Conservation (phyloP, 1,140 invertebrate species). For the Coenobita brevimanus region DNA sequence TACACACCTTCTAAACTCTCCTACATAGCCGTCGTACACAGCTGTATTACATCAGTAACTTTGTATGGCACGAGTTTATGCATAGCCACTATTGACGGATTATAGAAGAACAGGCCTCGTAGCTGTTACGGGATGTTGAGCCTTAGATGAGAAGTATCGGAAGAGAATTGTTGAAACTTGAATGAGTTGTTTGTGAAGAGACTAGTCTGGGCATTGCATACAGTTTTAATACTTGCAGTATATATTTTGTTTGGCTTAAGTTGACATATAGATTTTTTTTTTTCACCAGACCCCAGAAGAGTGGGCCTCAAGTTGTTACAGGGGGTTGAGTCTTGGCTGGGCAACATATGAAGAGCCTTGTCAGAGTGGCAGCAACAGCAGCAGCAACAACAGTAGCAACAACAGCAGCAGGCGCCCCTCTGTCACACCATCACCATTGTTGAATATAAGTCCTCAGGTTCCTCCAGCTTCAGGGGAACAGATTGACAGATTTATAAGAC, state of each 20-base stretch:
- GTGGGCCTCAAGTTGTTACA: constrained; percentile 55
- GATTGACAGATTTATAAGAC: constrained; percentile 55
- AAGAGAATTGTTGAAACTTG: too few relatives aligned
- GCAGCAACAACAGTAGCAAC: constrained; percentile 57
- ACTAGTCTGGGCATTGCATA: not conserved
- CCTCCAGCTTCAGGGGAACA: constrained; percentile 53
- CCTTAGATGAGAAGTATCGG: too few relatives aligned
- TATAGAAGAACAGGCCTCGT: too few relatives aligned
- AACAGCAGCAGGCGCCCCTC: constrained; percentile 52
- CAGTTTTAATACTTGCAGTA: not conserved
- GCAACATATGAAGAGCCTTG: constrained; percentile 42
- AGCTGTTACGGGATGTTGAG: too few relatives aligned
- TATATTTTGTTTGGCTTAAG: not conserved
- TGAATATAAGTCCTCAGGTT: constrained; percentile 30
- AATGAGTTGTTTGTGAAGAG: too few relatives aligned
- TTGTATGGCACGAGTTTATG: too few relatives aligned
- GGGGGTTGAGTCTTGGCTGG: constrained; percentile 38
- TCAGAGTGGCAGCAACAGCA: constrained; percentile 44
- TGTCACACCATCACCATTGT: constrained; percentile 40
- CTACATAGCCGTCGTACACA: too few relatives aligned
- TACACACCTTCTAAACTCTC: too few relatives aligned
- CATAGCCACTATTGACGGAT: too few relatives aligned
- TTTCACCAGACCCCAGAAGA: constrained; percentile 52
- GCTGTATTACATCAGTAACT: too few relatives aligned
- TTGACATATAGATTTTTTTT: not conserved